Evolutionary conservation across 1,140 invertebrate species (phyloP).

Genomic region (Trichoplusia ni): DNA sequence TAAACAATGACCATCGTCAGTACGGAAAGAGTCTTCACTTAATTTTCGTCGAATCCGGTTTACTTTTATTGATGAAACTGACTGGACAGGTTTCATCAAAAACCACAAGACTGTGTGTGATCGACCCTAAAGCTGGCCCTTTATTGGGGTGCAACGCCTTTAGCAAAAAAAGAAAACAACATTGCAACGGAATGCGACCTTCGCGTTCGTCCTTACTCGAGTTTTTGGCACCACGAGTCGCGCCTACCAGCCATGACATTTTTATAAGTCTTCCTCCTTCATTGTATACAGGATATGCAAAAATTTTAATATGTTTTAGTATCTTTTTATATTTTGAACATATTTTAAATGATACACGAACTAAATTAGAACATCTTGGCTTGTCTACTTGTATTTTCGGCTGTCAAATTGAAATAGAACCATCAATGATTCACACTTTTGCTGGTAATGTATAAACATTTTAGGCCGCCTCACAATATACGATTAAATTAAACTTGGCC

Average conservation of each 20-base stretch:
- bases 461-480: background rate
- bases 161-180: constrained; percentile 43
- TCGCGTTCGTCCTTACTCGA: constrained; percentile 58
- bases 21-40: constrained; percentile 1
- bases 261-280: constrained; percentile 31
- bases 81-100: constrained; percentile 7
- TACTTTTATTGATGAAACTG: constrained; percentile 13
- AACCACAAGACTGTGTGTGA: constrained; percentile 9
- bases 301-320: too few species aligned
- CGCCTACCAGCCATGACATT: constrained; percentile 60
- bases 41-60: background rate
- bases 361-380: too few species aligned
- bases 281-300: background rate
- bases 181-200: constrained; percentile 55
- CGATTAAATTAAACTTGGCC: background rate
- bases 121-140: constrained; percentile 31
- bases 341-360: too few species aligned
- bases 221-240: constrained; percentile 50
- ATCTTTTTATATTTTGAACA: too few species aligned
- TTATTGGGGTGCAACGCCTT: constrained; percentile 45
- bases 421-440: background rate
- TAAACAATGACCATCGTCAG: too few species aligned
- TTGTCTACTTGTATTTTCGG: too few species aligned
- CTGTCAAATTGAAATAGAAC: too few species aligned
- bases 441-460: background rate